These are phyloP conservation scores for Tychaedon coryphoeus DNA, from an alignment of 2,113 vertebrate species.

Conservation along the genomic window DNA sequence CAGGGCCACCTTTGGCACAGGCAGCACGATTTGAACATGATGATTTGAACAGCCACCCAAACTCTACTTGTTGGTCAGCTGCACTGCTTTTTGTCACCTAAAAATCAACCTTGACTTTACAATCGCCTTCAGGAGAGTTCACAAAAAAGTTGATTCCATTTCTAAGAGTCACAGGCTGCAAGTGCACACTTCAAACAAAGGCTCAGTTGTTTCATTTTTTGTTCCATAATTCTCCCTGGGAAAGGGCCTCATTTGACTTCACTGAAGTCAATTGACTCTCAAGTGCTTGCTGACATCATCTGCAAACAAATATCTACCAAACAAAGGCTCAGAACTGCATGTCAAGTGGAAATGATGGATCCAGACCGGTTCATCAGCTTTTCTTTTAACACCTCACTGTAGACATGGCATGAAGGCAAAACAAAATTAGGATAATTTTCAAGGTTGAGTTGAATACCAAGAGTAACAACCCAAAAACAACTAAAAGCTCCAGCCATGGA, in stretches of 20 bases:
- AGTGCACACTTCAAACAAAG: background rate
- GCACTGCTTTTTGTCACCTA: background rate
- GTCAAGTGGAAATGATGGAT: background rate
- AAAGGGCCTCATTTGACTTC: background rate
- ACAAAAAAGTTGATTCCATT: background rate
- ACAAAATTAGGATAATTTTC: background rate
- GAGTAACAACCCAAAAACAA: background rate
- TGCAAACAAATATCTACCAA: background rate
- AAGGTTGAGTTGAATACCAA: background rate
- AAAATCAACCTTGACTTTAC: background rate
- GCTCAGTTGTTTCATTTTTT: background rate
- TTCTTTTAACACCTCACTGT: background rate
- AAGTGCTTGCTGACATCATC: background rate
- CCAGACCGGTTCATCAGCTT: background rate
- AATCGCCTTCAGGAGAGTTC: background rate
- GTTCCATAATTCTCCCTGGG: background rate
- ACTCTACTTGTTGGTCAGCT: fast-evolving
- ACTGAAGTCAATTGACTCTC: background rate
- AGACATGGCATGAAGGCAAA: background rate
- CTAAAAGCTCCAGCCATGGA: background rate
- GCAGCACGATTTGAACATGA: fast-evolving
- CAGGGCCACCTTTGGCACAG: background rate
- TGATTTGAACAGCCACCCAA: background rate
- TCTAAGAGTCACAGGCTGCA: background rate
- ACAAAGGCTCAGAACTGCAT: background rate